phyloP scores from a whole-genome alignment of 2,113 vertebrate genomes.

The Dicentrarchus labrax region DNA sequence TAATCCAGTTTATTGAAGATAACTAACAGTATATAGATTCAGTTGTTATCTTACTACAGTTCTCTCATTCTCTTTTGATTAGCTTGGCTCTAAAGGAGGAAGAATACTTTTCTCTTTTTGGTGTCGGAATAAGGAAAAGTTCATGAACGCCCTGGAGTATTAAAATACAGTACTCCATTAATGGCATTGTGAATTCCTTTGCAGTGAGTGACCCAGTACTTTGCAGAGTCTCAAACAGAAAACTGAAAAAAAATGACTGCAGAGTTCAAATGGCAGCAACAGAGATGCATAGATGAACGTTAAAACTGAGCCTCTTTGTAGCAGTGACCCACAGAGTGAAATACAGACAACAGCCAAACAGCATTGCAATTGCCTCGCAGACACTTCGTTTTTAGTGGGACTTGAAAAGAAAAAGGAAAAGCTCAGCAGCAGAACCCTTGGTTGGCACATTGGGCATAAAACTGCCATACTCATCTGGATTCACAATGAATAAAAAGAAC shows the following conservation, averaged over 20 bases:
- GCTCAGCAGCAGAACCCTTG: constrained; percentile 26
- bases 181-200: constrained; percentile 18
- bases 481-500: constrained; percentile 72
- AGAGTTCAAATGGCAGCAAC: background rate
- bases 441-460: constrained; percentile 49
- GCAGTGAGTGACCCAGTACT: constrained; percentile 16
- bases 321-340: background rate
- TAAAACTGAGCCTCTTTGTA: background rate
- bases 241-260: constrained; percentile 3
- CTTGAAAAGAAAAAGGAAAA: constrained; percentile 32
- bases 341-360: background rate
- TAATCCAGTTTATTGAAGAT: background rate
- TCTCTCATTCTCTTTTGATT: background rate
- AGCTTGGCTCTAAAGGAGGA: background rate
- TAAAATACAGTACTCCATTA: background rate
- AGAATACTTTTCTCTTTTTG: background rate
- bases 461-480: constrained; percentile 66
- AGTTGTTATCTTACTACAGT: background rate
- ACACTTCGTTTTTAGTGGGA: background rate
- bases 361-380: background rate
- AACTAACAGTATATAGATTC: background rate
- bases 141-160: background rate
- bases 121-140: background rate
- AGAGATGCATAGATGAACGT: background rate
- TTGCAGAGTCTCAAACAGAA: background rate